These are phyloP conservation scores for Drosophila orena DNA, from an alignment of 1,140 invertebrate species.

Conservation along the genomic window DNA sequence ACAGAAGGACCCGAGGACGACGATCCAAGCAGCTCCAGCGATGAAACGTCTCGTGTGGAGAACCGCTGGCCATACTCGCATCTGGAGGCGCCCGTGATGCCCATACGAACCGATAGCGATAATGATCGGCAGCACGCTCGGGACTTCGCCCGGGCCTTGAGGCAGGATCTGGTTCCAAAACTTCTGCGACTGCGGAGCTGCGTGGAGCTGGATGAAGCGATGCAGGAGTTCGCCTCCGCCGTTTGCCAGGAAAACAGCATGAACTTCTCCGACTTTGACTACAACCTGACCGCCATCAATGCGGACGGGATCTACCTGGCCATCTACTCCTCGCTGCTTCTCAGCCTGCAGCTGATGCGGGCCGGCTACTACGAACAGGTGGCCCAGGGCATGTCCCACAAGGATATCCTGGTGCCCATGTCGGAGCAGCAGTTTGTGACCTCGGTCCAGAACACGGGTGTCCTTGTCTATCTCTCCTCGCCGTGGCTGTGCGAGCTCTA, in stretches of 20 bases:
- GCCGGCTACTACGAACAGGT: constrained; percentile 90
- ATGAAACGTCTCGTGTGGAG: constrained; percentile 79
- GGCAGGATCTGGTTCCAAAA: constrained; percentile 89
- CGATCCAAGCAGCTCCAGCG: constrained; percentile 79
- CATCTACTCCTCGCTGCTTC: constrained; percentile 92
- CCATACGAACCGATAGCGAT: constrained; percentile 77
- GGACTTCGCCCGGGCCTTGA: constrained; percentile 79
- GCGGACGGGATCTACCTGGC: constrained; percentile 97
- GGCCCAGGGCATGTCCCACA: constrained; percentile 66
- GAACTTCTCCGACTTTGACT: constrained; percentile 85
- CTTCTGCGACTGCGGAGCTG: constrained; percentile 86
- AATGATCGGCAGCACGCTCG: constrained; percentile 83
- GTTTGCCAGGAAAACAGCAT: constrained; percentile 93
- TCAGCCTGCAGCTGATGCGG: constrained; percentile 93
- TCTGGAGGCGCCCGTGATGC: constrained; percentile 79
- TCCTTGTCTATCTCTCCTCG: constrained; percentile 95
- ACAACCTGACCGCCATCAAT: constrained; percentile 93
- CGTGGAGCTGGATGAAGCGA: constrained; percentile 91
- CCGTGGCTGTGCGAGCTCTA: constrained; percentile 96
- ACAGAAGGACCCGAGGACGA: constrained; percentile 90
- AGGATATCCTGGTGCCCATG: constrained; percentile 86
- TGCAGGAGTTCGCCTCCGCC: constrained; percentile 95
- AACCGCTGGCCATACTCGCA: constrained; percentile 84
- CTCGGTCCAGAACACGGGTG: constrained; percentile 94
- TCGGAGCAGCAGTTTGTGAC: constrained; percentile 94